Base-by-base conservation (phyloP, 2,888 invertebrate species). In the Chaetoderma sp. region DNA sequence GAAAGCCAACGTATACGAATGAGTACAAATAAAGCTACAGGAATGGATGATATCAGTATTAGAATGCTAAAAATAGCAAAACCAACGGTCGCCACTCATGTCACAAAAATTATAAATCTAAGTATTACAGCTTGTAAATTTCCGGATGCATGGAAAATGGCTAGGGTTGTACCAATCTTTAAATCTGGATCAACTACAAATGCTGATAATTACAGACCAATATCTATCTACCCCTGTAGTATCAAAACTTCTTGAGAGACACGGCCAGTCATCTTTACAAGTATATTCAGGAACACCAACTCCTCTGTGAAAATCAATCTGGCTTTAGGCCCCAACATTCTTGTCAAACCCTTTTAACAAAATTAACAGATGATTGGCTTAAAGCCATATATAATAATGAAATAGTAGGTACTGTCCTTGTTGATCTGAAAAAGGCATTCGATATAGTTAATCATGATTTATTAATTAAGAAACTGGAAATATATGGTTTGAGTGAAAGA, bases 361-460 rank as follows among this genome's bases (percentile, higher is more conserved):
- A 49, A 49, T 25, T 49, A 16, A 21, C 27, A 4, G 49, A 49
- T 25, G 13, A 23, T 25, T 49, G 49, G 4, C 18, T n/a, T 18
- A 27, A 23, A 25, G 16, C 4, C 21, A 8, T 49, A 25, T 23
- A 49, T 27, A 13, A 49, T 25, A 21, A 4, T 18, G 13, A 49
- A 16, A 25, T 21, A 25, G 25, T 49, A 49, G 49, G n/a, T 21
- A 25, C 23, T 49, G 49, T 27, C 3, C 3, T 25, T 16, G 23
- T 49, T 25, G 49, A 49, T 25, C 27, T 49, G 21, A 13, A 49
- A 49, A 49, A 49, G 21, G 49, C 49, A 2, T 49, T 49, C 21
- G 49, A 49, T 49, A 49, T 27, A 8, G 27, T 49, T 49, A 49
- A 49, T 49, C 49, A 49, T 4, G 49, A 49, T 25, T 25, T 49